Evolutionary conservation across 2,797 vertebrate species (phyloP).

Genomic region (Gorsachius magnificus): DNA sequence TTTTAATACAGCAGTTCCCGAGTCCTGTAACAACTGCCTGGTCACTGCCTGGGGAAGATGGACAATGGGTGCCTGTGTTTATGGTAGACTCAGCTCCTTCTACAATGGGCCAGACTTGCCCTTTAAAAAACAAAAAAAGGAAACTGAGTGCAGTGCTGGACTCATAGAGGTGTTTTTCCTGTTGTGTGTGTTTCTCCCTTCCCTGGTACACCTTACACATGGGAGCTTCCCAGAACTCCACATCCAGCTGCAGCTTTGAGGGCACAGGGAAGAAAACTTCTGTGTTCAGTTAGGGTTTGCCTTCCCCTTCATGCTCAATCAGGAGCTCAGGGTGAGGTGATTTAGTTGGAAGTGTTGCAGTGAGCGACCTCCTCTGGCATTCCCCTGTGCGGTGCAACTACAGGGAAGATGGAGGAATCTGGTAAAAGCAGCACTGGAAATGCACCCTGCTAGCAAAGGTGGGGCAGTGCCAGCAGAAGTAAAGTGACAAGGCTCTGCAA

Average conservation of each 20-base stretch:
- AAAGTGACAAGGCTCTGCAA: rapidly evolving
- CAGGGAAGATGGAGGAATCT: rapidly evolving
- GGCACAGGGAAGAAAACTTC: neutral
- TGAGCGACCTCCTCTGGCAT: too few relatives aligned
- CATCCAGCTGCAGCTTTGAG: neutral
- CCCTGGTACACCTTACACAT: rapidly evolving
- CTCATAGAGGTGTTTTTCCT: neutral
- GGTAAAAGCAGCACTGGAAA: neutral
- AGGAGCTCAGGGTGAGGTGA: neutral
- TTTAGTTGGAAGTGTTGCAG: too few relatives aligned
- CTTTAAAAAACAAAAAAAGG: neutral
- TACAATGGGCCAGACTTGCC: too few relatives aligned
- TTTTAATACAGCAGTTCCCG: neutral
- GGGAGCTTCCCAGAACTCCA: neutral
- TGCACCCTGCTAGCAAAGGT: rapidly evolving
- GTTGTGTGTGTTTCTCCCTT: neutral
- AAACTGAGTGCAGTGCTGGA: rapidly evolving
- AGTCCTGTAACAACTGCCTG: neutral
- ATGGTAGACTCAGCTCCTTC: neutral
- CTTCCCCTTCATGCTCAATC: neutral
- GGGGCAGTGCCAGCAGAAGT: neutral
- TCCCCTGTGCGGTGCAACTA: too few relatives aligned
- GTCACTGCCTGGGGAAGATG: too few relatives aligned
- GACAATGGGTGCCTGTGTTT: too few relatives aligned
- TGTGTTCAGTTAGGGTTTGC: neutral